Evolutionary conservation across 2,113 vertebrate genomes (phyloP), one percentile per base, ranked within the genome.

Genomic region (Eublepharis macularius): DNA sequence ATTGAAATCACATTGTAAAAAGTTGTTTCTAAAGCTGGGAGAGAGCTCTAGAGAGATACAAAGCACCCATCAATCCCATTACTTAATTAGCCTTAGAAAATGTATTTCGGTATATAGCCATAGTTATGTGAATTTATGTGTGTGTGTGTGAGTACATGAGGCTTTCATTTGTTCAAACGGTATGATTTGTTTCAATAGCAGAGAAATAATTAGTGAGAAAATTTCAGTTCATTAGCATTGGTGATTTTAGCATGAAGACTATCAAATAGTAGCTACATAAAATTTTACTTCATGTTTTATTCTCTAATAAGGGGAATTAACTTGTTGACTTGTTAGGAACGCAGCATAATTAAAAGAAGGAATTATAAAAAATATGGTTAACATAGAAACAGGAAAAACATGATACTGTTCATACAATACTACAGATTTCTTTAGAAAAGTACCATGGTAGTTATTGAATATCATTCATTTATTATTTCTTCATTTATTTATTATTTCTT

Each of bases 231-330:
- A 90, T 93, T 94, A 94, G 84, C 70, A 91, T 88, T 69, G 87
- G 65, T 9, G 83, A 89, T 91, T 90, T 91, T 90, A 84, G 68
- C 85, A 87, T 83, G 81, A 91, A 93, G 36, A 84, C 85, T 81
- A 84, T 90, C 19, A 92, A 91, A 91, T 87, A 85, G 87, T 29
- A 92, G 32, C 54, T 76, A 79, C 54, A 84, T 92, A 87, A 85
- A 94, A 63, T 90, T 91, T 88, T 84, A 93, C 89, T 85, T 91
- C 92, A 87, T 60, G 0, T 87, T 96, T 91, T 92, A 85, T 86
- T 90, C 81, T 91, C 34, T 93, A 93, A 86, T 92, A 93, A 86
- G 72, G 86, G 81, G 87, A n/a, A 93, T 88, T 93, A 91, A 76
- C 66, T 45, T 87, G 24, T 69, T 45, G 11, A 4, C 8, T 84